Base-by-base conservation (phyloP, 2,113 vertebrate genomes). In the Mus musculus region DNA sequence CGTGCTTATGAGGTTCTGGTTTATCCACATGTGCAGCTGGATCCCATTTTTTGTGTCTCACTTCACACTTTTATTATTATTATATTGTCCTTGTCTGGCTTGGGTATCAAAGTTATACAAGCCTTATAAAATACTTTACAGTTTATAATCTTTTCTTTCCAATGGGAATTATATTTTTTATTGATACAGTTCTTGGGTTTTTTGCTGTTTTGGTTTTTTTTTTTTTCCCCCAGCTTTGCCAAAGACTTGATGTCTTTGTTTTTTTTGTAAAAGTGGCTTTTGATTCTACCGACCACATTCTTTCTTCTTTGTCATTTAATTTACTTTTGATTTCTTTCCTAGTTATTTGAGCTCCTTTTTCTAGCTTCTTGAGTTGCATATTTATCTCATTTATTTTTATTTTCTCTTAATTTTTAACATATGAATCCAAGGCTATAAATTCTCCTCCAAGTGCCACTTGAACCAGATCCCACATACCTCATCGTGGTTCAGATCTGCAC, bases 371-470 rank as follows among this genome's bases (percentile, higher is more conserved):
- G 82, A 86, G 42, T 86, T 91, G 39, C 69, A 76, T 54, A 76
- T 96, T 91, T 93, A 94, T 86, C 49, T 93, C 17, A 89, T 89
- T 93, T 85, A 73, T 24, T 78, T 93, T 94, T 89, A 94, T 76
- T 71, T 61, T 96, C 90, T 86, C 52, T 91, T 90, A 92, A 92
- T 82, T 95, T 94, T 82, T 94, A 95, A 87, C 91, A 95, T 54
- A 95, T 71, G 63, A 42, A 87, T 89, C 73, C 75, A 89, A 94
- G 42, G 78, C 67, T 92, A 13, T 88, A 63, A 39, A 65, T 92
- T 89, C 86, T n/a, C 42, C n/a, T 81, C 69, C 85, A 54, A 39
- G 36, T 69, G 72, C 52, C 67, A 76, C 42, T 92, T 61, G 88
- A 86, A 54, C 30, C 3, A 7, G 54, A 93, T 52, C 56, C 88